These are phyloP conservation scores for Scaptomyza parva DNA, from an alignment of 2,888 invertebrate species.

Conservation along the genomic window DNA sequence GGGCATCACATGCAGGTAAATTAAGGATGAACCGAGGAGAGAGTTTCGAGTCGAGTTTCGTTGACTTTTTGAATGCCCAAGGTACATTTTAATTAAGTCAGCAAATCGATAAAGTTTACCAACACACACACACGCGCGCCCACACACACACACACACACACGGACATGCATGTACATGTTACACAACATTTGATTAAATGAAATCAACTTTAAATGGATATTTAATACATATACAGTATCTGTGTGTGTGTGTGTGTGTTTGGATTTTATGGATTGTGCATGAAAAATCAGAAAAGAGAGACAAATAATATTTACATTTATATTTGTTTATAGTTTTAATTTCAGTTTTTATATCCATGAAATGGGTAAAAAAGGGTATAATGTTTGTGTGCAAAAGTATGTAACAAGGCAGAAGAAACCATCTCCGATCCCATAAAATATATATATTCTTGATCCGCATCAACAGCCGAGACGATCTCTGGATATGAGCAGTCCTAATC, in stretches of 20 bases:
- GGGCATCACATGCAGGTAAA: slow-evolving; percentile 42
- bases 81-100: slow-evolving; percentile 56
- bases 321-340: not conserved
- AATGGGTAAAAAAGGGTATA: no score
- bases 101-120: slow-evolving; percentile 46
- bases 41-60: slow-evolving; percentile 5
- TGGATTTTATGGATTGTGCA: not conserved
- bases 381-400: no score
- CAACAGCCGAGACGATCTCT: no score
- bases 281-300: not conserved
- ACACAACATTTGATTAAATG: not conserved
- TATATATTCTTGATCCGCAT: no score
- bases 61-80: slow-evolving; percentile 71
- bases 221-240: not conserved
- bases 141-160: slow-evolving; percentile 8
- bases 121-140: slow-evolving; percentile 3
- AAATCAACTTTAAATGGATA: not conserved
- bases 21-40: slow-evolving; percentile 28
- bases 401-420: no score
- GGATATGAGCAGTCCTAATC: no score
- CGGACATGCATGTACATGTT: not conserved
- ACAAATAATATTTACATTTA: slow-evolving; percentile 1
- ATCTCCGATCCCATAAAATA: no score
- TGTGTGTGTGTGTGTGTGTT: not conserved
- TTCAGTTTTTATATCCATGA: not conserved